These are phyloP conservation scores for Fragum fragum DNA, from an alignment of 2,888 invertebrate species.

Conservation along the genomic window DNA sequence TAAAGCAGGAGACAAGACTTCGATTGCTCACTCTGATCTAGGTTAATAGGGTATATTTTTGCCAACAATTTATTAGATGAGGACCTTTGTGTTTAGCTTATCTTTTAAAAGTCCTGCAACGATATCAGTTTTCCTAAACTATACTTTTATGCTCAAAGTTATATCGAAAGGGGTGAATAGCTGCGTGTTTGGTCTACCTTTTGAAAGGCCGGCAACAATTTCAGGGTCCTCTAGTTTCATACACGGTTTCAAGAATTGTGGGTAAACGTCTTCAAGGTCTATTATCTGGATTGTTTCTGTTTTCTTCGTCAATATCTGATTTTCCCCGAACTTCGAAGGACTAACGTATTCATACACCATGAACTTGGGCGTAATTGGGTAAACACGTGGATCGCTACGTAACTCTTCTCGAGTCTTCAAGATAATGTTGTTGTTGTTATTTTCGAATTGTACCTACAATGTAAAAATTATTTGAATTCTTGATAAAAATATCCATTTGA, in stretches of 20 bases:
- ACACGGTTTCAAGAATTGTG: constrained; percentile 6
- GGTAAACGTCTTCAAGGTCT: constrained; percentile 20
- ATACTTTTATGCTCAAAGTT: not conserved
- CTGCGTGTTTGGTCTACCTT: too few relatives aligned
- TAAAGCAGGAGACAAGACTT: too few relatives aligned
- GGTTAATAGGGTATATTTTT: too few relatives aligned
- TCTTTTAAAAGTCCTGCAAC: not conserved
- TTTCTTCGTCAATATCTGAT: not conserved
- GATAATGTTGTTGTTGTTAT: not conserved
- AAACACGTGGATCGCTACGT: not conserved
- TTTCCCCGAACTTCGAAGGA: not conserved
- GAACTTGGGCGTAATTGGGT: not conserved
- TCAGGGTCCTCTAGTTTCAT: not conserved
- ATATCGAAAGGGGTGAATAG: too few relatives aligned
- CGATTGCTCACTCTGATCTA: too few relatives aligned
- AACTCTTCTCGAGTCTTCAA: not conserved
- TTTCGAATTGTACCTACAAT: not conserved
- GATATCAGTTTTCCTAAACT: not conserved
- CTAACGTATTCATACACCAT: not conserved
- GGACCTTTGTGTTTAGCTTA: too few relatives aligned
- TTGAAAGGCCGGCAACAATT: not conserved
- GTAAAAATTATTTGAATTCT: too few relatives aligned
- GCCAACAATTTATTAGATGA: too few relatives aligned
- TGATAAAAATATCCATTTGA: too few relatives aligned
- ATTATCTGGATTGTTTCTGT: not conserved